These are phyloP conservation scores for Agonum fuliginosum DNA, from an alignment of 2,888 invertebrate genomes.

Conservation along the genomic window DNA sequence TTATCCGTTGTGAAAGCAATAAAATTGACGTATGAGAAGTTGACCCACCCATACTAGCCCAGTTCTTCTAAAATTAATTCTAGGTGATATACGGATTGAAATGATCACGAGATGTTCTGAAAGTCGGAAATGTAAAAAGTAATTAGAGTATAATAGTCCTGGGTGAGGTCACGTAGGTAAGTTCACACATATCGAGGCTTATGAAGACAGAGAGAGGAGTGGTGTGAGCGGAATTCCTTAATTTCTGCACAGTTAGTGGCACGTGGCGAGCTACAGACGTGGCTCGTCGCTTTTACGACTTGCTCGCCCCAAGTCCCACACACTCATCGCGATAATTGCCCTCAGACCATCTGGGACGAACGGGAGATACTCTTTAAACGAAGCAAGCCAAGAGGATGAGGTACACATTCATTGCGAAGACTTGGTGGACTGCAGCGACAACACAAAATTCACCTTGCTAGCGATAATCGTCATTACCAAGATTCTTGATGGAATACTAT, in stretches of 20 bases:
- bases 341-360: constrained; percentile 50
- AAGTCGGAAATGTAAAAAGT: constrained; percentile 27
- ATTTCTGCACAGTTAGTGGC: constrained; percentile 58
- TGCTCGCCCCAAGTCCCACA: constrained; percentile 18
- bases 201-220: background rate
- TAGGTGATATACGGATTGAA: too few species aligned
- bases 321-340: constrained; percentile 55
- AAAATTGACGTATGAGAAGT: too few species aligned
- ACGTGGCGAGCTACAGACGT: constrained; percentile 46
- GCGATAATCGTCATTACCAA: background rate
- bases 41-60: too few species aligned
- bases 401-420: too few species aligned
- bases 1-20: too few species aligned
- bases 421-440: too few species aligned
- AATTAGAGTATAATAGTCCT: background rate
- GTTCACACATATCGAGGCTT: constrained; percentile 29
- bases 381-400: background rate
- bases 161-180: constrained; percentile 20
- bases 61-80: too few species aligned
- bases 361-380: constrained; percentile 19
- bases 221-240: constrained; percentile 56
- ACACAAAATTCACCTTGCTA: background rate
- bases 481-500: too few species aligned
- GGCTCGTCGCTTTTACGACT: constrained; percentile 51
- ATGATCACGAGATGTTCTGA: too few species aligned